These are phyloP conservation scores for Hemibagrus wyckioides DNA, from an alignment of 2,113 vertebrate species.

Conservation along the genomic window DNA sequence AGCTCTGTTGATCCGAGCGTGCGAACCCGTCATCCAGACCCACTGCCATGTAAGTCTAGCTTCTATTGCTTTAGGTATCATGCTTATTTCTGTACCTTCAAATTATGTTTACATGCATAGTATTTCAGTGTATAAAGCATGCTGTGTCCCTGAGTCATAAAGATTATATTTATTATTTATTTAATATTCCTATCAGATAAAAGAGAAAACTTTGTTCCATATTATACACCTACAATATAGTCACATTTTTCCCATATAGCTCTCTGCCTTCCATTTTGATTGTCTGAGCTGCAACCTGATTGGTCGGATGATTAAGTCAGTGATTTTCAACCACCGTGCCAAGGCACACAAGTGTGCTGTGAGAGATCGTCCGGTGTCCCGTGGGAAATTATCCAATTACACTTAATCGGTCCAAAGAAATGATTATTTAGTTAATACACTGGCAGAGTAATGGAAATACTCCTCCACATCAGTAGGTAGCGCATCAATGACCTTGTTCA, in stretches of 20 bases:
- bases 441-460: too few species aligned
- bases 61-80: background rate
- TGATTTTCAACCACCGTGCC: too few species aligned
- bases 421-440: too few species aligned
- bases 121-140: background rate
- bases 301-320: background rate
- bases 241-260: background rate
- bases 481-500: too few species aligned
- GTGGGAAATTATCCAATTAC: too few species aligned
- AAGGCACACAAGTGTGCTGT: too few species aligned
- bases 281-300: background rate
- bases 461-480: too few species aligned
- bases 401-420: too few species aligned
- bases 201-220: too few species aligned
- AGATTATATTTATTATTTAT: too few species aligned
- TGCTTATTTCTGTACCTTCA: background rate
- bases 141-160: background rate
- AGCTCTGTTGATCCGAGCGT: conserved; percentile 86
- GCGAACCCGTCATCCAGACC: conserved; percentile 86
- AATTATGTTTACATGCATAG: background rate
- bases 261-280: background rate
- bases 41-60: conserved; percentile 83
- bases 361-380: too few species aligned
- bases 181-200: too few species aligned
- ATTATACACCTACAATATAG: background rate